A percentile compares a stretch with the other conserved stretches of the same genome.
Evolutionary conservation across 1,140 invertebrate genomes (phyloP).

Genomic region (Aporrectodea caliginosa): DNA sequence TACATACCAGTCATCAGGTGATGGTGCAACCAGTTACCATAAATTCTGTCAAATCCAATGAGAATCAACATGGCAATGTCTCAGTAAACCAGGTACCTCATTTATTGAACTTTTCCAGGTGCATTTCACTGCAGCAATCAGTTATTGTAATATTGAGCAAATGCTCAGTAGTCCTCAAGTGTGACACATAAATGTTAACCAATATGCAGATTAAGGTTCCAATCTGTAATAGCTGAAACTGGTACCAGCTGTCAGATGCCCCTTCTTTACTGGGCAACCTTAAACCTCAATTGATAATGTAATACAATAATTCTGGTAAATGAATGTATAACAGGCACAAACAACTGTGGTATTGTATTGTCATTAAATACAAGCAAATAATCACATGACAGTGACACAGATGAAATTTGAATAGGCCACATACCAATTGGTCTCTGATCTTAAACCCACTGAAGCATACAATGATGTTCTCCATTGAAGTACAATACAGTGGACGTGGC

Average conservation of each 20-base stretch:
- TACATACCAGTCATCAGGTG: too few relatives aligned
- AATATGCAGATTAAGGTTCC: too few relatives aligned
- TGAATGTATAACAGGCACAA: neutral
- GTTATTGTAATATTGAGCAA: too few relatives aligned
- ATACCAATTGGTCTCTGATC: conserved; percentile 77
- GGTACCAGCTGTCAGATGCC: neutral
- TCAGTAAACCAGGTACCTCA: too few relatives aligned
- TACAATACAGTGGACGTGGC: conserved; percentile 75
- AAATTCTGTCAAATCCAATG: too few relatives aligned
- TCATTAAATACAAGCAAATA: neutral
- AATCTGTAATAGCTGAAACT: too few relatives aligned
- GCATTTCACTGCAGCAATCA: too few relatives aligned
- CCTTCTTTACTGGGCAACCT: neutral
- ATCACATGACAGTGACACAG: neutral
- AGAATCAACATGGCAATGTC: too few relatives aligned
- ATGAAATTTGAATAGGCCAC: neutral
- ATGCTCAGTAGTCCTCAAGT: too few relatives aligned
- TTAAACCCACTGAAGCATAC: conserved; percentile 86
- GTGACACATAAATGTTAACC: too few relatives aligned
- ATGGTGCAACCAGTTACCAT: too few relatives aligned
- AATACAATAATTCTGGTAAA: neutral
- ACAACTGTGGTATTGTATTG: neutral
- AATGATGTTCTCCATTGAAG: conserved; percentile 76
- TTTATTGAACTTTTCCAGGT: too few relatives aligned
- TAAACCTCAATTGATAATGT: neutral